Conservation (phyloP, 1,140 invertebrate genomes). For the Apocrypta bakeri region DNA sequence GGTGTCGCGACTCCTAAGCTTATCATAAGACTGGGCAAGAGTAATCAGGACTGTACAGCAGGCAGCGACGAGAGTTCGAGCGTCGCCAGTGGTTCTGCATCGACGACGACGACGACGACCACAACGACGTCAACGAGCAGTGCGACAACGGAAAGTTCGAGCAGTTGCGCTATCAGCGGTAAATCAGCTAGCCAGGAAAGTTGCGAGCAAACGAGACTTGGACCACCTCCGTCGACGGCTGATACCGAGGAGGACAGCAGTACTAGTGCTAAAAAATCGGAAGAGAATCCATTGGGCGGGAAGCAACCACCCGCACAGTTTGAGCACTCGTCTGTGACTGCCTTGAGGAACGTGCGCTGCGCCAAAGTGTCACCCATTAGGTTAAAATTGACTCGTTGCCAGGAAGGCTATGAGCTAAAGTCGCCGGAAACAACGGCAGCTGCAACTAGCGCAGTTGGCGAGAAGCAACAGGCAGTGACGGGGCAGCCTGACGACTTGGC, state of each 20-base stretch:
- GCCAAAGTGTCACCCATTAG: slow-evolving; percentile 85
- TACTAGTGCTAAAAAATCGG: background rate
- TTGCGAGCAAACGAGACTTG: slow-evolving; percentile 1
- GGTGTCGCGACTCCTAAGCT: slow-evolving; percentile 80
- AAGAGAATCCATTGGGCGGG: slow-evolving; percentile 60
- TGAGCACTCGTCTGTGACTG: slow-evolving; percentile 61
- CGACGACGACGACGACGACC: slow-evolving; percentile 52
- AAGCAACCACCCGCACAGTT: slow-evolving; percentile 64
- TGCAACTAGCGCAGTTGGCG: background rate
- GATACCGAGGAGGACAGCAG: background rate
- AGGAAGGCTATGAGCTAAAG: slow-evolving; percentile 80
- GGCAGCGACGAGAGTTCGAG: slow-evolving; percentile 45
- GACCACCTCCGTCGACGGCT: background rate
- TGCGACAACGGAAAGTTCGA: too few species aligned
- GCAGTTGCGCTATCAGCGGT: slow-evolving; percentile 32
- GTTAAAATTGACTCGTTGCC: slow-evolving; percentile 86
- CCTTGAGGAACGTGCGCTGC: slow-evolving; percentile 77
- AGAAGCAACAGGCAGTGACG: background rate
- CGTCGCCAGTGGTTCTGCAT: background rate
- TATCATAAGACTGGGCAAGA: slow-evolving; percentile 79
- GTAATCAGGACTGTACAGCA: slow-evolving; percentile 43
- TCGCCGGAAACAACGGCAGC: slow-evolving; percentile 58
- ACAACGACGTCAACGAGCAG: slow-evolving; percentile 51
- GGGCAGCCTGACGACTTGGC: background rate
- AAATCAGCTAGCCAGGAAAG: slow-evolving; percentile 33